Conservation (phyloP, 2,797 vertebrate genomes). For the Pangasius mekongensis region DNA sequence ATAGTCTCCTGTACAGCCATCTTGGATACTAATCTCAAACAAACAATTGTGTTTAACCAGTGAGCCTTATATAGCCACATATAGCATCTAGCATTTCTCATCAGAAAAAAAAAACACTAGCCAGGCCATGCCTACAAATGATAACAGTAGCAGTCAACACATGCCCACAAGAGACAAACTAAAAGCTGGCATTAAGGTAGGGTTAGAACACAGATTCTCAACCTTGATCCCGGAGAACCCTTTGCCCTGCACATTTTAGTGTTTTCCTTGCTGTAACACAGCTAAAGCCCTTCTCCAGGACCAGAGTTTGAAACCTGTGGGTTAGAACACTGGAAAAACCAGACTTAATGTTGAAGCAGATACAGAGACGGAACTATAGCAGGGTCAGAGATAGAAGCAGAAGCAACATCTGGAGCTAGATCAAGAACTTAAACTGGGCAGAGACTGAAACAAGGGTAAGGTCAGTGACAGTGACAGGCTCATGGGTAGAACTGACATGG, state of each 20-base stretch:
- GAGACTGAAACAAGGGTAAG: slow-evolving; percentile 5
- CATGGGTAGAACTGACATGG: slow-evolving; percentile 8
- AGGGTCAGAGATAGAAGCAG: background rate
- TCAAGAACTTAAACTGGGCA: background rate
- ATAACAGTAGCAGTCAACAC: background rate
- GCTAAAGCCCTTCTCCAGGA: background rate
- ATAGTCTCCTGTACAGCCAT: background rate
- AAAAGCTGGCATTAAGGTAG: background rate
- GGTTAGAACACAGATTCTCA: background rate
- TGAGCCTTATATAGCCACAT: too few species aligned
- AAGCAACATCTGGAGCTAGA: background rate
- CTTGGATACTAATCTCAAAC: background rate
- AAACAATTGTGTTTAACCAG: too few species aligned
- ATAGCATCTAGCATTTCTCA: background rate
- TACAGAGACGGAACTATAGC: background rate
- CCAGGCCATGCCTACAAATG: background rate
- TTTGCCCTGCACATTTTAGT: background rate
- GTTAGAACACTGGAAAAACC: background rate
- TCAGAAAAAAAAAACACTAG: background rate
- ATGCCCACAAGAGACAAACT: background rate
- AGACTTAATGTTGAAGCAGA: background rate
- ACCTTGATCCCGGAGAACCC: background rate
- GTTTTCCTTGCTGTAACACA: background rate
- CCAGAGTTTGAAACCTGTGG: background rate
- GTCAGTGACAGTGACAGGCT: slow-evolving; percentile 1